A percentile compares a stretch with the other conserved stretches of the same genome.
Conservation (phyloP, 2,888 invertebrate species). For the Lycaena phlaeas region DNA sequence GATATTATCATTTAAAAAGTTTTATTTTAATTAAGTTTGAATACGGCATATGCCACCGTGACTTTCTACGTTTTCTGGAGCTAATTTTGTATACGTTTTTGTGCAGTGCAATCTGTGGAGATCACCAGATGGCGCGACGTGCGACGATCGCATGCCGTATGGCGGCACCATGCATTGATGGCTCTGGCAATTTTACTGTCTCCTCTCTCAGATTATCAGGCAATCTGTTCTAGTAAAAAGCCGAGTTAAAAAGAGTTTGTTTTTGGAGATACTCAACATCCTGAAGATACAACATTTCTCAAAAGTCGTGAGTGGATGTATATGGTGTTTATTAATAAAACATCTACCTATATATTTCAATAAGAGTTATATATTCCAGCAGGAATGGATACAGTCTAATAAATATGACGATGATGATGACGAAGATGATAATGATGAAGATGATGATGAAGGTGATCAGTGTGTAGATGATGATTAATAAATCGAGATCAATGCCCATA, state of each 20-base stretch:
- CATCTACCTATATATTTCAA: no score
- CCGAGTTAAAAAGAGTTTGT: not conserved
- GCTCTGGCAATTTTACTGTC: slow-evolving; percentile 48
- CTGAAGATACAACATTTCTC: not conserved
- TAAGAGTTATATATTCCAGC: no score
- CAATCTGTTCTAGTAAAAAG: not conserved
- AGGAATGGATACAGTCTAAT: no score
- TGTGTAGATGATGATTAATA: no score
- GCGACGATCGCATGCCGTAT: slow-evolving; percentile 47
- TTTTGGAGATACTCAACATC: not conserved
- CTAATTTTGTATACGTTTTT: slow-evolving; percentile 43
- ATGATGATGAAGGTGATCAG: no score
- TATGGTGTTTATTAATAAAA: no score
- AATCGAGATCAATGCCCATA: no score
- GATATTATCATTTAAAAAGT: no score
- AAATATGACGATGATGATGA: no score
- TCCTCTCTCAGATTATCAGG: slow-evolving; percentile 45
- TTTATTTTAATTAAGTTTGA: not conserved
- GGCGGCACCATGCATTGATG: slow-evolving; percentile 28
- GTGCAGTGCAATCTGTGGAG: slow-evolving; percentile 31
- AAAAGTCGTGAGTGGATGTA: not conserved
- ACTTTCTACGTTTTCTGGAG: slow-evolving; percentile 32
- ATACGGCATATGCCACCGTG: slow-evolving; percentile 58
- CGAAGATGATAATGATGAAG: no score
- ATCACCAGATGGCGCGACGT: slow-evolving; percentile 52